Percentiles rank a stretch among this genome's conserved stretches.
Conservation (phyloP, 2,888 invertebrate species). For the Cristatella mucedo region DNA sequence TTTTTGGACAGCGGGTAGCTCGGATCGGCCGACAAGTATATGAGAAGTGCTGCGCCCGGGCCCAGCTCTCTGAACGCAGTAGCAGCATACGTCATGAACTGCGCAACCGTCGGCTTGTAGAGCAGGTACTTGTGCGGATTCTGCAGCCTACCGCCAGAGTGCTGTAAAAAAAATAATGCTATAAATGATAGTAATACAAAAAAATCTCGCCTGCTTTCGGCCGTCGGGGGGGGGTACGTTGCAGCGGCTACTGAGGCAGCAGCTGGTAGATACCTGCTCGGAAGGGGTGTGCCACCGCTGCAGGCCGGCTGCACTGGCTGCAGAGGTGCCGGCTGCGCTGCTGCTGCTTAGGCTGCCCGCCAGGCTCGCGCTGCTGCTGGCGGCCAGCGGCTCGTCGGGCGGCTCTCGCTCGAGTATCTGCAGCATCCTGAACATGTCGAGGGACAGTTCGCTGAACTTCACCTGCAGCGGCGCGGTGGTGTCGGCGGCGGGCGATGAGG, state of each 20-base stretch:
- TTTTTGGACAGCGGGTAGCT: conserved; percentile 3
- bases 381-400: conserved; percentile 47
- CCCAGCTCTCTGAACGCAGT: conserved; percentile 74
- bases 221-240: not conserved
- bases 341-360: not conserved
- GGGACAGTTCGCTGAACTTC: conserved; percentile 84
- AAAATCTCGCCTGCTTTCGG: not conserved
- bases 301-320: too few relatives aligned
- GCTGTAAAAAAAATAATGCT: conserved; percentile 30
- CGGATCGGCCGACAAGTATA: conserved; percentile 82
- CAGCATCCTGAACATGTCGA: conserved; percentile 94
- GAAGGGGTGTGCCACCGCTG: too few relatives aligned
- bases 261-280: too few relatives aligned
- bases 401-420: conserved; percentile 85
- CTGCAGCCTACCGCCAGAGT: conserved; percentile 60
- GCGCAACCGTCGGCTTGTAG: conserved; percentile 82
- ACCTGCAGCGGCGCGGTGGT: too few relatives aligned
- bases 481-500: too few relatives aligned
- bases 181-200: too few relatives aligned
- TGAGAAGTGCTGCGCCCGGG: conserved; percentile 68
- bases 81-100: conserved; percentile 70
- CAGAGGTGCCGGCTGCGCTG: too few relatives aligned
- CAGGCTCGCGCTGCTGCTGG: not conserved
- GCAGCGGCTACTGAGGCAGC: too few relatives aligned
- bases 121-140: conserved; percentile 92